Conservation (phyloP, 1,140 invertebrate genomes). For the Charaxes varanes region DNA sequence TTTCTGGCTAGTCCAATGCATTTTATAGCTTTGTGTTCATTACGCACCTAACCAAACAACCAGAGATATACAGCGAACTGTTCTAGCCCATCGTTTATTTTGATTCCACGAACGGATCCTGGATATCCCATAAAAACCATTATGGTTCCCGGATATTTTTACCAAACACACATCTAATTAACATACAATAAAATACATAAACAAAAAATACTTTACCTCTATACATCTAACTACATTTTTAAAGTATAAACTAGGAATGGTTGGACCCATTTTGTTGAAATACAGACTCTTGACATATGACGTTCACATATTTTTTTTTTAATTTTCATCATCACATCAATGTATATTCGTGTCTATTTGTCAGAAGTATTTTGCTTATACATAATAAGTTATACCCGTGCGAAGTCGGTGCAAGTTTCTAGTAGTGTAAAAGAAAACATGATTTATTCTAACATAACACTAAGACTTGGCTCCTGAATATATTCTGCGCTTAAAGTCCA, state of each 20-base stretch:
- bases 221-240: too few relatives aligned
- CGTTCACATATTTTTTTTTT: too few relatives aligned
- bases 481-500: constrained; percentile 53
- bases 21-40: constrained; percentile 42
- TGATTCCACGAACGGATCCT: constrained; percentile 31
- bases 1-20: constrained; percentile 17
- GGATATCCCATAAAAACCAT: constrained; percentile 37
- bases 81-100: constrained; percentile 34
- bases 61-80: constrained; percentile 36
- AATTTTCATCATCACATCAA: too few relatives aligned
- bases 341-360: too few relatives aligned
- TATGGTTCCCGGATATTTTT: constrained; percentile 40
- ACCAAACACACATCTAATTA: too few relatives aligned
- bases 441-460: constrained; percentile 41
- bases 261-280: too few relatives aligned
- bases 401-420: neutral
- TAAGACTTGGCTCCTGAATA: constrained; percentile 41
- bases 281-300: too few relatives aligned
- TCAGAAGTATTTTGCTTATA: neutral
- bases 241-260: too few relatives aligned
- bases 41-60: constrained; percentile 45
- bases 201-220: too few relatives aligned
- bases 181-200: too few relatives aligned
- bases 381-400: neutral
- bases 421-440: constrained; percentile 19